Percentiles rank a stretch among this genome's conserved stretches.
Evolutionary conservation across 1,140 invertebrate genomes (phyloP).

Genomic region (Calliopsis andreniformis): DNA sequence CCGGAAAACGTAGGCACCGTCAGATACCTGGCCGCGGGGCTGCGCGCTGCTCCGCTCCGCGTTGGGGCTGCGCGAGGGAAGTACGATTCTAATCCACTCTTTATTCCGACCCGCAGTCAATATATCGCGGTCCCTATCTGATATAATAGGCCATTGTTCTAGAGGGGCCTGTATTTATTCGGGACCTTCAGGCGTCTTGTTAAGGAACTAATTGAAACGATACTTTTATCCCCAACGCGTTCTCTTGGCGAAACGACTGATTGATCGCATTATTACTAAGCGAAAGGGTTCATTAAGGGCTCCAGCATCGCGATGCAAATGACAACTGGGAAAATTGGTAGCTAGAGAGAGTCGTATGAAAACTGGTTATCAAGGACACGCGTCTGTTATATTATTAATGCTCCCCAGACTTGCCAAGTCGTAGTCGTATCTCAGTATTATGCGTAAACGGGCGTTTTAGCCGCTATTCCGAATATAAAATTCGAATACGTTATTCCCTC

Average conservation of each 20-base stretch:
- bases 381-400: background rate
- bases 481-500: background rate
- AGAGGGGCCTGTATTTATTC: constrained; percentile 14
- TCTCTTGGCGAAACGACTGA: constrained; percentile 15
- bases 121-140: background rate
- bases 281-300: constrained; percentile 5
- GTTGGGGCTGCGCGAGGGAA: background rate
- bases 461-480: background rate
- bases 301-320: background rate
- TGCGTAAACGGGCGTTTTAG: constrained; percentile 2
- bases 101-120: constrained; percentile 23
- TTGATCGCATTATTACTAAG: constrained; percentile 30
- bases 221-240: background rate
- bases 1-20: constrained; percentile 53
- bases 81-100: constrained; percentile 34
- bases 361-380: constrained; percentile 29
- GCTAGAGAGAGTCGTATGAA: background rate
- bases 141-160: constrained; percentile 38
- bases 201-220: constrained; percentile 43
- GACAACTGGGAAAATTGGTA: constrained; percentile 28
- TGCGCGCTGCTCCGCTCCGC: background rate
- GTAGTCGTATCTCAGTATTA: constrained; percentile 13
- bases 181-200: constrained; percentile 36
- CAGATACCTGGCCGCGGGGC: background rate
- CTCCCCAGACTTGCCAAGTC: too few species aligned